Evolutionary conservation across 2,888 invertebrate species (phyloP).

Genomic region (Rutpela maculata): DNA sequence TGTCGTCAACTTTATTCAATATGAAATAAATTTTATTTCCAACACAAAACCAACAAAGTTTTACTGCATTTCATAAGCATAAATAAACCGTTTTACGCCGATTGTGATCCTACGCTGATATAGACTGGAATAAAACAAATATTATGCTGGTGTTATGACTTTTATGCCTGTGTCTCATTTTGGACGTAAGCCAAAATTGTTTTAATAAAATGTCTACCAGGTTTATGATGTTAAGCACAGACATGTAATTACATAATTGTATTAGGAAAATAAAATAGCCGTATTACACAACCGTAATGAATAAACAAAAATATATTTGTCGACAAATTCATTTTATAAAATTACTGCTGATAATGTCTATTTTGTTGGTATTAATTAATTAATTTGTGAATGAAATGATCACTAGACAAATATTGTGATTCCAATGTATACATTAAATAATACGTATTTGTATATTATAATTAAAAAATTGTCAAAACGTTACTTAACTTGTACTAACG

Average conservation of each 20-base stretch:
- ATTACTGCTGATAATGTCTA: no score
- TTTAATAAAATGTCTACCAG: conserved; percentile 4
- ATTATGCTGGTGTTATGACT: conserved; percentile 32
- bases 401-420: no score
- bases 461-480: no score
- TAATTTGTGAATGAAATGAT: no score
- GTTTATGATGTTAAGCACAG: neutral
- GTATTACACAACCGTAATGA: neutral
- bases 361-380: no score
- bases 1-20: conserved; percentile 52
- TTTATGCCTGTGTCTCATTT: conserved; percentile 21
- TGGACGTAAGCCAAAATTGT: conserved; percentile 18
- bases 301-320: neutral
- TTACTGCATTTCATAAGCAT: conserved; percentile 48
- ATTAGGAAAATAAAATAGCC: no score
- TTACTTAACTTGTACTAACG: no score
- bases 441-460: no score
- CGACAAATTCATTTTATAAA: no score
- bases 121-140: conserved; percentile 42
- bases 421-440: no score
- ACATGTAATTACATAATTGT: neutral
- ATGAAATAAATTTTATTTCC: conserved; percentile 56
- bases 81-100: conserved; percentile 31
- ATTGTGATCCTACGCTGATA: conserved; percentile 32
- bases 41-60: conserved; percentile 45